Percentiles rank a stretch among this genome's conserved stretches.
These are phyloP conservation scores for Lordiphosa stackelbergi DNA, from an alignment of 1,140 invertebrate species.

Conservation along the genomic window DNA sequence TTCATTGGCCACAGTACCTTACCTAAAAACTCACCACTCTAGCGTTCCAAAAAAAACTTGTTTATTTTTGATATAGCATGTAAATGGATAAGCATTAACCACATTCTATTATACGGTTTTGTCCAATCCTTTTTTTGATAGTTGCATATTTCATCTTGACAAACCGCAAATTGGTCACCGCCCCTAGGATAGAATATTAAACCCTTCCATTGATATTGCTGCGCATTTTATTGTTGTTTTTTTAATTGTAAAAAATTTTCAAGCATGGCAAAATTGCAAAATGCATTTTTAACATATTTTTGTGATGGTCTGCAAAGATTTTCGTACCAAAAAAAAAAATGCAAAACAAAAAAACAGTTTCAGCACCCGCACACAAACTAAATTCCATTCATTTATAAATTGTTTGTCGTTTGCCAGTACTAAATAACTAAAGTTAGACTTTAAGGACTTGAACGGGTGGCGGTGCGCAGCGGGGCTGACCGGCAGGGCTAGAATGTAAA, in stretches of 20 bases:
- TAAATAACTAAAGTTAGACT: conserved; percentile 33
- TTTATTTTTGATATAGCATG: no score
- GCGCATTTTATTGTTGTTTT: conserved; percentile 30
- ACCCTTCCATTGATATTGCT: conserved; percentile 10
- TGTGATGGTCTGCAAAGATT: not conserved
- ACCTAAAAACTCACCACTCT: no score
- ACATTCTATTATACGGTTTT: no score
- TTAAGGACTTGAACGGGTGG: conserved; percentile 11
- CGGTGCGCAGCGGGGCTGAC: conserved; percentile 1
- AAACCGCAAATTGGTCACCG: no score
- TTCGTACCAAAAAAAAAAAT: no score
- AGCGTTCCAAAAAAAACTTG: no score
- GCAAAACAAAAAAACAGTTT: no score
- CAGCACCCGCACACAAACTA: not conserved
- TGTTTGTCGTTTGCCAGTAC: conserved; percentile 12
- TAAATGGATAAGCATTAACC: no score
- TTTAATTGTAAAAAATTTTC: conserved; percentile 37
- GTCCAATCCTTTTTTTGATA: no score
- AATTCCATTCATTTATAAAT: conserved; percentile 5
- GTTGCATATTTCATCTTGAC: no score
- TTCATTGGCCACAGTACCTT: no score
- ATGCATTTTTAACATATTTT: conserved; percentile 42
- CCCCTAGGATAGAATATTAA: not conserved
- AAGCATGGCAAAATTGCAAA: conserved; percentile 21
- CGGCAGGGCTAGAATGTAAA: conserved; percentile 5